A percentile compares a stretch with the other conserved stretches of the same genome.
Evolutionary conservation across 1,140 invertebrate genomes (phyloP).

Genomic region (Lepeophtheirus salmonis): DNA sequence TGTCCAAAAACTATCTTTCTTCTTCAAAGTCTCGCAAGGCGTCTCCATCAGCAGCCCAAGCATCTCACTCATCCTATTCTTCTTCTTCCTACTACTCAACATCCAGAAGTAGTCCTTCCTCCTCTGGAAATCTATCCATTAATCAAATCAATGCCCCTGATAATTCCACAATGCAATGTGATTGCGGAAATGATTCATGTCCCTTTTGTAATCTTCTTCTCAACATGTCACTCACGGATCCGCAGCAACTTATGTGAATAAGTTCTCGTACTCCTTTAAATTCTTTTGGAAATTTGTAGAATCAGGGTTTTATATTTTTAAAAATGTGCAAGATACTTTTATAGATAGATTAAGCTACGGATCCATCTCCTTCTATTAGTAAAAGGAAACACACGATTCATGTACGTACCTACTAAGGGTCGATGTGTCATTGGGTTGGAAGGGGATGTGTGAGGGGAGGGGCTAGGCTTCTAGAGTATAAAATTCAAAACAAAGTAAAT

Average conservation of each 20-base stretch:
- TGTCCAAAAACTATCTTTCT: neutral
- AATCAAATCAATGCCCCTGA: conserved; percentile 8
- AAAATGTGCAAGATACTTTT: no score
- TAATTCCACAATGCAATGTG: conserved; percentile 11
- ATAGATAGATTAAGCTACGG: no score
- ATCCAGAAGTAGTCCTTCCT: neutral
- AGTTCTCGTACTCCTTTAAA: no score
- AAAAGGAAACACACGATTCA: no score
- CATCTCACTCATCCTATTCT: neutral
- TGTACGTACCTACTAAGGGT: no score
- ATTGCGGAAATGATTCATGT: conserved; percentile 14
- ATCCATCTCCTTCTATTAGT: no score
- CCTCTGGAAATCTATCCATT: neutral
- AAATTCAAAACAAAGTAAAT: no score
- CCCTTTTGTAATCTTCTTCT: conserved; percentile 15
- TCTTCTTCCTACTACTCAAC: neutral
- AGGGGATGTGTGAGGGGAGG: no score
- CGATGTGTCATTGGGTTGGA: no score
- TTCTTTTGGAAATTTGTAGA: no score
- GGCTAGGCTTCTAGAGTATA: no score
- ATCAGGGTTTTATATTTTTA: no score
- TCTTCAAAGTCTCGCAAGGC: neutral
- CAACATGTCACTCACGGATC: conserved; percentile 13
- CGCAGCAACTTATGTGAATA: neutral
- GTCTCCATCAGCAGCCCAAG: neutral